phyloP scores from a whole-genome alignment of 2,888 invertebrate genomes.

The Bombylius discolor region DNA sequence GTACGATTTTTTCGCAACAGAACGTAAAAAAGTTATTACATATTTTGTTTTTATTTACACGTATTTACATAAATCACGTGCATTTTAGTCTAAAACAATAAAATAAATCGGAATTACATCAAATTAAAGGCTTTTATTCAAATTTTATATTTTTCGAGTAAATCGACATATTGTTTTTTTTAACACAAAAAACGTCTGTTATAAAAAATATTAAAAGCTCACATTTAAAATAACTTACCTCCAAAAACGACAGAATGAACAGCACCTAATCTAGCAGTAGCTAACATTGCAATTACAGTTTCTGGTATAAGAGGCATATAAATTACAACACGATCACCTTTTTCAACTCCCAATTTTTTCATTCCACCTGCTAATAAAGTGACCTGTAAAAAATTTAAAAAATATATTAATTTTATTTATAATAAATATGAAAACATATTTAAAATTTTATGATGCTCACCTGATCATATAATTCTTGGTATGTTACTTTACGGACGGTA shows the following conservation, averaged over 20 bases:
- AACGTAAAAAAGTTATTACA: no score
- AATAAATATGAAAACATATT: not conserved
- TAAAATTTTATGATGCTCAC: conserved; percentile 33
- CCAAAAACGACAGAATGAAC: conserved; percentile 93
- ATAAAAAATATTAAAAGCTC: no score
- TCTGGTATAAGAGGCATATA: conserved; percentile 94
- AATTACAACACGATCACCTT: conserved; percentile 76
- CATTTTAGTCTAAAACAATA: no score
- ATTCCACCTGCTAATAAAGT: conserved; percentile 66
- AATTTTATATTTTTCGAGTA: not conserved
- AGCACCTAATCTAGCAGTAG: conserved; percentile 75
- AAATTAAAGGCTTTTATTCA: not conserved
- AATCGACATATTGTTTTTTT: not conserved
- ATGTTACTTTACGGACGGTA: conserved; percentile 62
- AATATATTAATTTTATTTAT: not conserved
- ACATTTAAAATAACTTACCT: conserved; percentile 39
- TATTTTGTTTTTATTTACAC: no score
- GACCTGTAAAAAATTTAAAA: conserved; percentile 15
- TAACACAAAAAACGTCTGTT: no score
- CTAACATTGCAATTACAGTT: conserved; percentile 78
- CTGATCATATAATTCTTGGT: conserved; percentile 65
- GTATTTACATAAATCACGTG: no score
- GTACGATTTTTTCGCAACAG: no score
- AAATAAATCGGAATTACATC: no score
- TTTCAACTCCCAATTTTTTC: conserved; percentile 58